Percentiles rank a stretch among this genome's conserved stretches.
Evolutionary conservation across 1,140 invertebrate species (phyloP).

Genomic region (Neomicropteryx cornuta): DNA sequence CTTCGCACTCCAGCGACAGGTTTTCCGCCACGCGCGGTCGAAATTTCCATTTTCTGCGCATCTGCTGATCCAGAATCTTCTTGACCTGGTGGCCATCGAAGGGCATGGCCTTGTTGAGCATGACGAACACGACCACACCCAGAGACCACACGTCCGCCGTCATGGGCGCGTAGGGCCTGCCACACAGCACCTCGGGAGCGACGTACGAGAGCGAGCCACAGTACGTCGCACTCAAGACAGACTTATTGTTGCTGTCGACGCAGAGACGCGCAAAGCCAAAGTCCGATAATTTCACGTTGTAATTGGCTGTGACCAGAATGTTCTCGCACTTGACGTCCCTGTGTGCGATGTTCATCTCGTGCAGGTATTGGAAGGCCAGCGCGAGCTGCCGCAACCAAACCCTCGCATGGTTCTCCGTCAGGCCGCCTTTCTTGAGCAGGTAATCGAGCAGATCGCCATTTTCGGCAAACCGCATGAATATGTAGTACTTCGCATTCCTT

Average conservation of each 20-base stretch:
- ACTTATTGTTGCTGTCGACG: constrained; percentile 38
- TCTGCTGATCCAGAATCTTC: constrained; percentile 50
- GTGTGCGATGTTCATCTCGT: constrained; percentile 61
- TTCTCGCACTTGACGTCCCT: constrained; percentile 73
- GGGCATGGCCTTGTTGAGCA: constrained; percentile 70
- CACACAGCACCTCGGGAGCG: constrained; percentile 56
- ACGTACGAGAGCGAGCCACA: constrained; percentile 63
- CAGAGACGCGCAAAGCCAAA: constrained; percentile 63
- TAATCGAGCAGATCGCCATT: constrained; percentile 57
- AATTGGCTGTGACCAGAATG: constrained; percentile 54
- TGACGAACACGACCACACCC: constrained; percentile 57
- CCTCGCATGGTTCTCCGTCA: constrained; percentile 50
- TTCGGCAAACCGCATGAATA: constrained; percentile 57
- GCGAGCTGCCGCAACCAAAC: constrained; percentile 58
- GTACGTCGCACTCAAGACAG: constrained; percentile 51
- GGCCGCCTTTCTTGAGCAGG: constrained; percentile 47
- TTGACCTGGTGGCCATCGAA: constrained; percentile 67
- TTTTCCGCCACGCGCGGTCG: constrained; percentile 42
- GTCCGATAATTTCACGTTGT: constrained; percentile 65
- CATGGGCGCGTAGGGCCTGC: constrained; percentile 51
- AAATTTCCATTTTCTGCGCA: constrained; percentile 52
- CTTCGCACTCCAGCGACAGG: constrained; percentile 41
- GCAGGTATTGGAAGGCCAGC: constrained; percentile 57
- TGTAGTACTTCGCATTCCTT: constrained; percentile 50
- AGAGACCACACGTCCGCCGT: constrained; percentile 58